Evolutionary conservation across 92 coral and sea anemone genomes (phyloP), one percentile per base, ranked within the genome.

Genomic region (Parazoanthus darwini): DNA sequence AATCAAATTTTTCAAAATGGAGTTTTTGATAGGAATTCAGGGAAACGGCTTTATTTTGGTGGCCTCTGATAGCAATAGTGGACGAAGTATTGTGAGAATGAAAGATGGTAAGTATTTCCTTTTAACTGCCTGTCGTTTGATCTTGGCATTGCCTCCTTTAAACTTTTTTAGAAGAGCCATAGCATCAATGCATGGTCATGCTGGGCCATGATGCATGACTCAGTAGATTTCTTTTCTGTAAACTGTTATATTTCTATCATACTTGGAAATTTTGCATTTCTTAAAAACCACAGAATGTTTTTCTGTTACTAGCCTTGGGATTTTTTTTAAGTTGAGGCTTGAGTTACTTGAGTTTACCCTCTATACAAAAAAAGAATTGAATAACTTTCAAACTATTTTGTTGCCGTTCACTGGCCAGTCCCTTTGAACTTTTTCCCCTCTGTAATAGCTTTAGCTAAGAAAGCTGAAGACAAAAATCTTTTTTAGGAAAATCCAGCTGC

Each of bases 51-150:
- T 95, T 87, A 95, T 97, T 70, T 80, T 95, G 77, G 96, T 97
- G 44, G 99, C 99, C 35, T 89, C 97, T 56, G 99, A 97, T 89
- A 92, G 98, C 88, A 90, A 93, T 38, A 96, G 98, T 67, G 99
- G 97, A 54, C 90, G 99, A 79, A 97, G 99, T 87, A 97, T 97
- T 33, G 93, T 97, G 16, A 92, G 99, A 74, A 97, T 97, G 99
- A 97, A 97, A 89, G 97, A 97, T 90, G 98, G 99, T 97, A 86
- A 88, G 94, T 38, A 26, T 22, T 26, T 50, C 44, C 20, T 48
- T 39, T 81, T 16, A 37, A 43, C 42, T 25, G n/a, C 54, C 10
- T 58, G 6, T 37, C 42, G 6, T 50, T 35, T 71, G 4, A 20
- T 80, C 4, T 22, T 79, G n/a, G 10, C 16, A 8, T 44, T 42